Base-by-base conservation (phyloP, 2,113 vertebrate species). In the Balaenoptera acutorostrata region DNA sequence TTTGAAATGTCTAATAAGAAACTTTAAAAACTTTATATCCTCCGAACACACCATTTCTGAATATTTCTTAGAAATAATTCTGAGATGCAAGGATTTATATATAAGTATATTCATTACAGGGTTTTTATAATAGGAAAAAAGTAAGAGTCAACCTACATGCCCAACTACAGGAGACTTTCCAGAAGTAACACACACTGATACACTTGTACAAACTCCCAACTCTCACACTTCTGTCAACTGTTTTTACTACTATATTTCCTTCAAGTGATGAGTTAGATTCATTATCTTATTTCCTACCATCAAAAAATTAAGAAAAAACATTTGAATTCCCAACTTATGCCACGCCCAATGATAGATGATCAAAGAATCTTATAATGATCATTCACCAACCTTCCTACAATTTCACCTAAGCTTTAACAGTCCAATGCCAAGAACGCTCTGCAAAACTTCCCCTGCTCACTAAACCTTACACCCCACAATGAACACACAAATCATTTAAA, bases 291-390 rank as follows among this genome's bases (percentile, higher is more conserved):
- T 74, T 81, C 46, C 39, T 6, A 90, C 36, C 66, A 89, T 36
- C 57, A 95, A 97, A 85, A 97, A 82, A 25, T 63, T 39, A 91
- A 75, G 59, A 86, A 80, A 86, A 68, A 77, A 88, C 21, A 87
- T 10, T 82, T 82, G 29, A 92, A 88, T 92, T 97, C n/a, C 71
- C 80, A 88, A 61, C 44, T 84, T 61, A 27, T 89, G 74, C 29
- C 41, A 82, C 44, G 8, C 25, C 85, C 29, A 81, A 52, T 84
- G 39, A 77, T 0, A 84, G 18, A 57, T 78, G 36, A 89, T 88
- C 64, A 66, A 88, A 80, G 64, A 84, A 89, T 80, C 15, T 44
- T 85, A 4, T n/a, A 74, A 90, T 23, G 21, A 17, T 72, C 9
- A 33, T 39, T 15, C 61, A 41, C 36, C 66, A 86, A 61, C 72